Percentiles rank a stretch among this genome's conserved stretches.
phyloP scores from a whole-genome alignment of 2,888 invertebrate species.

The Andricus curvator region DNA sequence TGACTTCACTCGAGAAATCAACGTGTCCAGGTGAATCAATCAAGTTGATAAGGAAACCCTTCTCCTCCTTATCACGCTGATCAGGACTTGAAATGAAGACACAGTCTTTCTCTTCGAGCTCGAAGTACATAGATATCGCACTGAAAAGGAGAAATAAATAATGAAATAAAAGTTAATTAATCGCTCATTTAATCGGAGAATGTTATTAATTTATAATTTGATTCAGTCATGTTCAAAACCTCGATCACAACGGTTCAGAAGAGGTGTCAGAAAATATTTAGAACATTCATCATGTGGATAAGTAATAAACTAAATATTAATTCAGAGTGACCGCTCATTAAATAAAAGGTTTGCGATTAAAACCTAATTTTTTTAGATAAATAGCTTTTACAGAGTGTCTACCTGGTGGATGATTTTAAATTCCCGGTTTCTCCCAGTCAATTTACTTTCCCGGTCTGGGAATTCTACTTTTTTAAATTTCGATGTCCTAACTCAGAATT shows the following conservation, averaged over 20 bases:
- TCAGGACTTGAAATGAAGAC: constrained; percentile 94
- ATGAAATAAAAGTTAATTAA: constrained; percentile 8
- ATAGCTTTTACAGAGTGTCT: too few species aligned
- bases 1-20: constrained; percentile 99
- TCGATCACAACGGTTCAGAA: constrained; percentile 72
- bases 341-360: too few species aligned
- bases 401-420: too few species aligned
- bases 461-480: too few species aligned
- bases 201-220: background rate
- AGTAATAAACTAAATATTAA: background rate
- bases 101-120: constrained; percentile 96
- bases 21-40: constrained; percentile 99
- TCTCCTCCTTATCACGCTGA: constrained; percentile 93
- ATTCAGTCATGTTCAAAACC: constrained; percentile 63
- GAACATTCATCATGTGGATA: constrained; percentile 67
- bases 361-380: too few species aligned
- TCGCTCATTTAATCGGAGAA: background rate
- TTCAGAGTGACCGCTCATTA: too few species aligned
- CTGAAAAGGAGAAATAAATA: constrained; percentile 79
- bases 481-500: too few species aligned
- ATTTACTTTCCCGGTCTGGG: too few species aligned
- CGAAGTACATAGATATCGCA: constrained; percentile 99
- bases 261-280: constrained; percentile 76
- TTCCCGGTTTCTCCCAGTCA: too few species aligned
- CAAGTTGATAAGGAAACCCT: constrained; percentile 99